These are phyloP conservation scores for Frieseomelitta varia DNA, from an alignment of 1,140 invertebrate genomes.

Conservation along the genomic window DNA sequence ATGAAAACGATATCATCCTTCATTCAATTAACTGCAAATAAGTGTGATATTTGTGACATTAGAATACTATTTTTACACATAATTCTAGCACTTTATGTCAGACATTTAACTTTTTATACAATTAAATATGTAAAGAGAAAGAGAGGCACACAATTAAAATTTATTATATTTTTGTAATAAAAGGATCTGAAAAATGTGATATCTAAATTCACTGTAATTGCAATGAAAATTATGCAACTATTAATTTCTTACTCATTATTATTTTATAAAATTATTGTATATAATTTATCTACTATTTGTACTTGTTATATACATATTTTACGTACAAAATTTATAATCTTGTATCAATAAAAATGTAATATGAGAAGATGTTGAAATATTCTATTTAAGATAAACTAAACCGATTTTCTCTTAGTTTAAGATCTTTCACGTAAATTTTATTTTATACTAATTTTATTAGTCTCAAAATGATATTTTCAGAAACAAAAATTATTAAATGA, in stretches of 20 bases:
- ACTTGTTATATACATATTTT: not conserved
- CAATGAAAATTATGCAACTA: not conserved
- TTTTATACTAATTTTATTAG: not conserved
- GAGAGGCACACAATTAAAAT: not conserved
- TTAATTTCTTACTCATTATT: not conserved
- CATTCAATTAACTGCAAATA: not conserved
- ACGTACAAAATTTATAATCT: not conserved
- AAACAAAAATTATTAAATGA: not conserved
- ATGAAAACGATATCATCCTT: not conserved
- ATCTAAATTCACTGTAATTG: not conserved
- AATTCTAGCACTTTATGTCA: not conserved
- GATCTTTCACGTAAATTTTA: not conserved
- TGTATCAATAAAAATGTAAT: not conserved
- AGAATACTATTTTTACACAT: not conserved
- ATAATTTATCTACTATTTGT: not conserved
- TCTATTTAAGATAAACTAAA: not conserved
- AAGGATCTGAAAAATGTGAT: not conserved
- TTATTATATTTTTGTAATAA: not conserved
- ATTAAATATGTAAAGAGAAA: not conserved
- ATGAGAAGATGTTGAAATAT: not conserved
- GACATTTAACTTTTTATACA: conserved; percentile 11
- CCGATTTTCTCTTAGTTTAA: not conserved
- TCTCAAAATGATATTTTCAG: not conserved
- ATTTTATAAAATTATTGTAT: not conserved
- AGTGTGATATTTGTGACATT: not conserved